These are phyloP conservation scores for Drosophila mettleri DNA, from an alignment of 2,888 invertebrate species.

Conservation along the genomic window DNA sequence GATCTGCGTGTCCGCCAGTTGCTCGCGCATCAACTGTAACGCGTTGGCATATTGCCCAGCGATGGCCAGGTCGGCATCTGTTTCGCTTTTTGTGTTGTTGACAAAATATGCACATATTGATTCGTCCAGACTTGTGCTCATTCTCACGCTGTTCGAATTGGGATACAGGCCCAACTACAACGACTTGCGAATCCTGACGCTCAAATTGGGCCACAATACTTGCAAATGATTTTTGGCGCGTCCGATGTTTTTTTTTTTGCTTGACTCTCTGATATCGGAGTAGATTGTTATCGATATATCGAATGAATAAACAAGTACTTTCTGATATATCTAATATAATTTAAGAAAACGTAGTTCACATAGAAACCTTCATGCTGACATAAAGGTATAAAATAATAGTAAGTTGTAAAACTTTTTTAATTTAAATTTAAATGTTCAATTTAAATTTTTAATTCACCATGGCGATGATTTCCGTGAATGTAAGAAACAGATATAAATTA, in stretches of 20 bases:
- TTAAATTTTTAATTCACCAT: background rate
- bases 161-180: background rate
- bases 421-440: background rate
- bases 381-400: too few species aligned
- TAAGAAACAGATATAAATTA: background rate
- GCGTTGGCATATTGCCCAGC: slow-evolving; percentile 64
- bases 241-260: slow-evolving; percentile 6
- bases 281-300: slow-evolving; percentile 20
- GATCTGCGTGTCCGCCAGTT: slow-evolving; percentile 80
- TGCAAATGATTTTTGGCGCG: slow-evolving; percentile 38
- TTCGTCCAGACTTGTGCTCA: slow-evolving; percentile 79
- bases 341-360: too few species aligned
- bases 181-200: background rate
- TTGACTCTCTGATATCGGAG: slow-evolving; percentile 4
- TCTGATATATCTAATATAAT: too few species aligned
- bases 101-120: slow-evolving; percentile 83
- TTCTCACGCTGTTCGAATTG: too few species aligned
- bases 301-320: background rate
- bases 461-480: background rate
- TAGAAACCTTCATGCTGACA: too few species aligned
- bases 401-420: too few species aligned
- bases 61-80: slow-evolving; percentile 32
- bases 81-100: slow-evolving; percentile 53
- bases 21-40: slow-evolving; percentile 68
- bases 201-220: background rate